Base-by-base conservation (phyloP, 2,113 vertebrate species). In the Zapornia atra region DNA sequence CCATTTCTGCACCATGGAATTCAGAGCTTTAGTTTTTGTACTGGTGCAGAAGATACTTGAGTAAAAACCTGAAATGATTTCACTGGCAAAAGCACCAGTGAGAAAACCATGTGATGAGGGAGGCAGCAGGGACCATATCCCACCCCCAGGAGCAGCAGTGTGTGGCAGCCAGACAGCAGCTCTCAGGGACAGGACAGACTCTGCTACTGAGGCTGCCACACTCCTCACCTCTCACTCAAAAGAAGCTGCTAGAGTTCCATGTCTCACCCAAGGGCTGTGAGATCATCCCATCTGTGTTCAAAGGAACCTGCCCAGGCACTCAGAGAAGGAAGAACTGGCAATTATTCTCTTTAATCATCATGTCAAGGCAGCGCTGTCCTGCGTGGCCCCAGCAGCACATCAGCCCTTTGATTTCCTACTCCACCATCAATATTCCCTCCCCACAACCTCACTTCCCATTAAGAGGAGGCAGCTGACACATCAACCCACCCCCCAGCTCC, bases 331-430 rank as follows among this genome's bases (percentile, higher is more conserved):
- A 75, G 68, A 69, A 63, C 28, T 50, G 84, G 33, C n/a, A 71
- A 78, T 70, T 50, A 17, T 12, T 89, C 40, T 81, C 87, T 96
- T 96, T 91, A 87, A 94, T 96, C 31, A 36, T 4, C 16, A 56
- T 1, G 31, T 33, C 63, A 81, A 33, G 57, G 71, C 42, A 82
- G 34, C 3, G 65, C 69, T 48, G 26, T 48, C 42, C 69, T 40
- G 46, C 72, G 65, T 10, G 42, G 4, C 40, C 50, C 50, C 54
- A 12, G 63, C 77, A 59, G 8, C 73, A 61, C 29, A 54, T 57
- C 83, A 57, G n/a, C 5, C 50, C 79, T 33, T 3, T 11, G 10
- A 65, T 72, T 57, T 61, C 70, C 66, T 50, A 10, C 3, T 10
- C 66, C 69, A 59, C 2, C 0, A 65, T 26, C 50, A 21, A 9